Conservation (phyloP, 2,113 vertebrate genomes). For the Aspidoscelis tigris region DNA sequence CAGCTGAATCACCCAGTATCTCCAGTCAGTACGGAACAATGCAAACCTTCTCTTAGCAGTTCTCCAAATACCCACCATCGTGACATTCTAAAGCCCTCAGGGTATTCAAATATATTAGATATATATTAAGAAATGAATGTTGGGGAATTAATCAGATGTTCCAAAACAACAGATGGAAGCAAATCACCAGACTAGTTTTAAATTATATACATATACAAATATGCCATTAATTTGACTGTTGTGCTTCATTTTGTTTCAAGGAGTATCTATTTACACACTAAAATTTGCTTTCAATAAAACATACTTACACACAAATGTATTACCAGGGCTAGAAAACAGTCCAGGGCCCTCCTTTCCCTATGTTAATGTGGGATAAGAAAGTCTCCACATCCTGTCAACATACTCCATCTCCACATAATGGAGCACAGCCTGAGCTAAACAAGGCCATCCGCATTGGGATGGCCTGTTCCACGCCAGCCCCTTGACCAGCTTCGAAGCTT, state of each 20-base stretch:
- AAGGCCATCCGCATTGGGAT: no score
- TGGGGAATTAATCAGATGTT: background rate
- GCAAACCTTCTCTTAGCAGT: accelerated
- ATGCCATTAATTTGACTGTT: no score
- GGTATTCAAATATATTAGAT: background rate
- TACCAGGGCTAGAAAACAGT: no score
- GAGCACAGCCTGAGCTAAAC: no score
- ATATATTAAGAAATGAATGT: background rate
- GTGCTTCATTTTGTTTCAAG: background rate
- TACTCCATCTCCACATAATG: background rate
- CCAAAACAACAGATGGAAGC: background rate
- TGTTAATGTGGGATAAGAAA: no score
- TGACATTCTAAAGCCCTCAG: background rate
- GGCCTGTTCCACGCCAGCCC: no score
- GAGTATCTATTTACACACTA: background rate
- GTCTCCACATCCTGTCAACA: no score
- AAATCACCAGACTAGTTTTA: background rate
- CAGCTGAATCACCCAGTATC: accelerated
- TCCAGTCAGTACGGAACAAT: accelerated
- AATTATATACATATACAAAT: no score
- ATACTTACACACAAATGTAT: background rate
- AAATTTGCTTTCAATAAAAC: background rate
- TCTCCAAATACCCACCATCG: background rate
- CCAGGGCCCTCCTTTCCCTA: no score
- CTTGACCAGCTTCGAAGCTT: no score